Evolutionary conservation across 2,888 invertebrate species (phyloP).

Genomic region (Sepiola atlantica): DNA sequence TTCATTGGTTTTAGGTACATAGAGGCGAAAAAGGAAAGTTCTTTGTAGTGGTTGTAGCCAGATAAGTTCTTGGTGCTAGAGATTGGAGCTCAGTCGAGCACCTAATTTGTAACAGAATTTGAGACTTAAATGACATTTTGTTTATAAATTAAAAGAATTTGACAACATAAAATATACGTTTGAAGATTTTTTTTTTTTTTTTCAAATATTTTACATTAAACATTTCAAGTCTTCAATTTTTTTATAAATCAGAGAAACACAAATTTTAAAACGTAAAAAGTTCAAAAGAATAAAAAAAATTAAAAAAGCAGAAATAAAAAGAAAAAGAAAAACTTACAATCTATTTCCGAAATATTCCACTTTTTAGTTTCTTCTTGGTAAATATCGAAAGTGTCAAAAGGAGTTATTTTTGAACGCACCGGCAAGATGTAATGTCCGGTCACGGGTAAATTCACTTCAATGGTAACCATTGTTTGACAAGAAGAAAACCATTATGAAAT

Average conservation of each 20-base stretch:
- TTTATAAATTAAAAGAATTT: no score
- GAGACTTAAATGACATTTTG: no score
- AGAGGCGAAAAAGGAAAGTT: no score
- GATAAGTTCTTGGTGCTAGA: no score
- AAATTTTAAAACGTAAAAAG: background rate
- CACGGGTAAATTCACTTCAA: slow-evolving; percentile 38
- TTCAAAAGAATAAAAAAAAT: background rate
- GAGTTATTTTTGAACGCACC: slow-evolving; percentile 14
- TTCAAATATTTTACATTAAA: no score
- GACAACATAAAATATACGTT: no score
- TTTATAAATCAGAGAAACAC: background rate
- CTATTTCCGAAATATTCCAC: slow-evolving; percentile 32
- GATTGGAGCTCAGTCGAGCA: no score
- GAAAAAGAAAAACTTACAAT: background rate
- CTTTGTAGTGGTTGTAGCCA: no score
- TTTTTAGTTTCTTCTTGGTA: background rate
- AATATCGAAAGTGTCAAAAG: background rate
- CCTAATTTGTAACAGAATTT: no score
- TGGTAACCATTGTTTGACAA: slow-evolving; percentile 33
- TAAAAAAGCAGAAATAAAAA: background rate
- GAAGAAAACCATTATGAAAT: background rate
- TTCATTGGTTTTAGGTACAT: no score
- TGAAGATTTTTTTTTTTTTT: no score
- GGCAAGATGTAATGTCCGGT: slow-evolving; percentile 40
- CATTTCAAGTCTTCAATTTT: no score